Evolutionary conservation across 92 coral and sea anemone genomes (phyloP).

Genomic region (Ricordea florida): DNA sequence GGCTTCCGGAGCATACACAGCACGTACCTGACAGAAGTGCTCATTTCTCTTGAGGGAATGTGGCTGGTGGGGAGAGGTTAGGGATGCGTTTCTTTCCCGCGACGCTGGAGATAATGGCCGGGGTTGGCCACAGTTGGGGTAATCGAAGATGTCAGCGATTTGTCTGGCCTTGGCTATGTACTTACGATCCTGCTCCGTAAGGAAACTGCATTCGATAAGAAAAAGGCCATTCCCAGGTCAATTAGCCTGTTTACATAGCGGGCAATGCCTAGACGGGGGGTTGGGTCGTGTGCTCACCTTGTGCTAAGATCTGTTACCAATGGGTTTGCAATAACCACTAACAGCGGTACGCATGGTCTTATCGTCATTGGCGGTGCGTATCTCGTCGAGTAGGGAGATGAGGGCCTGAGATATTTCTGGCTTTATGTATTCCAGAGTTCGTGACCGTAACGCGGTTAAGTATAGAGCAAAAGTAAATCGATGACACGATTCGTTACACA

Average conservation of each 20-base stretch:
- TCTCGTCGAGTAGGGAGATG: conserved; percentile 1
- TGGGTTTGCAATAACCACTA: background rate
- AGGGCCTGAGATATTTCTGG: conserved; percentile 7
- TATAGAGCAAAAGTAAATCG: background rate
- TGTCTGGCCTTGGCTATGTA: conserved; percentile 63
- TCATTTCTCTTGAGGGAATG: conserved; percentile 35
- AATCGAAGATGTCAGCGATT: conserved; percentile 54
- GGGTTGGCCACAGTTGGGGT: conserved; percentile 21
- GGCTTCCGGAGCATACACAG: background rate
- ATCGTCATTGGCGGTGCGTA: background rate
- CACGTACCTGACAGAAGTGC: conserved; percentile 31
- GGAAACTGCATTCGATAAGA: conserved; percentile 59
- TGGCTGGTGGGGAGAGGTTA: conserved; percentile 51
- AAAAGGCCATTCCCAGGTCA: conserved; percentile 41
- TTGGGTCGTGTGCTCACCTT: background rate
- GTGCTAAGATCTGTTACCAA: background rate
- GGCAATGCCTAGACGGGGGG: conserved; percentile 43
- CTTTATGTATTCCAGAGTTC: conserved; percentile 20
- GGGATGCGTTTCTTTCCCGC: conserved; percentile 61
- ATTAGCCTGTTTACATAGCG: conserved; percentile 62
- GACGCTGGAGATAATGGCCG: conserved; percentile 39
- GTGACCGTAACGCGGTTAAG: conserved; percentile 6
- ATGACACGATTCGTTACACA: background rate
- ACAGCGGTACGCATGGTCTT: background rate
- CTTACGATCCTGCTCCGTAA: conserved; percentile 52